Base-by-base conservation (phyloP, 2,113 vertebrate genomes). In the Tachycineta bicolor region DNA sequence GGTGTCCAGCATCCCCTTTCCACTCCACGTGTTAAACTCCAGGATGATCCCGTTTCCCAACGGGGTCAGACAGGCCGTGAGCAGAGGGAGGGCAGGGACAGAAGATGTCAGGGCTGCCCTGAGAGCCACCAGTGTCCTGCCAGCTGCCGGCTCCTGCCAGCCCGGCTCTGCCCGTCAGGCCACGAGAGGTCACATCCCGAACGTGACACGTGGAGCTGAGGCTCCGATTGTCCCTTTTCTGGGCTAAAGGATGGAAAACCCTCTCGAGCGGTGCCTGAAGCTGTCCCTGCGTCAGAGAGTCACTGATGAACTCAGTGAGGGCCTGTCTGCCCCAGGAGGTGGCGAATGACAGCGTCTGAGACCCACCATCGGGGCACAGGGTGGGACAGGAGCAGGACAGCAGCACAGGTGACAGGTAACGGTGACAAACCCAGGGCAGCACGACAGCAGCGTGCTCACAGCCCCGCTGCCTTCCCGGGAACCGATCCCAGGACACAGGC, bases 281-380 rank as follows among this genome's bases (percentile, higher is more conserved):
- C 34, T 71, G 33, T 2, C 6, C 25, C 74, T 41, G 74, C 1
- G 1, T 9, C 81, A 50, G n/a, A 49, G 77, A 22, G 23, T 55
- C 50, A 33, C 69, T 56, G 47, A 0, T 5, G 50, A 6, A 18
- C 64, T 33, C 10, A 0, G 29, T 1, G 8, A 69, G 59, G 5
- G 1, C 5, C 9, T 44, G 17, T 11, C 29, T 76, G 82, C 21
- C 69, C 69, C 26, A 6, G 50, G 14, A 77, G 46, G 15, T 14
- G 53, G 19, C 0, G 6, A 76, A 24, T 0, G 18, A 14, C 3
- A 24, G 8, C 1, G 34, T 19, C 41, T 19, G 70, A 41, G 56
- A 7, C 41, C 21, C 0, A 1, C 53, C 34, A 34, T 22, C 33
- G 0, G 0, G 63, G 64, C 65, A 37, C 1, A 7, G 53, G 21